A percentile compares a stretch with the other conserved stretches of the same genome.
phyloP scores from a whole-genome alignment of 2,888 invertebrate genomes.

The Drosophila diplacantha region DNA sequence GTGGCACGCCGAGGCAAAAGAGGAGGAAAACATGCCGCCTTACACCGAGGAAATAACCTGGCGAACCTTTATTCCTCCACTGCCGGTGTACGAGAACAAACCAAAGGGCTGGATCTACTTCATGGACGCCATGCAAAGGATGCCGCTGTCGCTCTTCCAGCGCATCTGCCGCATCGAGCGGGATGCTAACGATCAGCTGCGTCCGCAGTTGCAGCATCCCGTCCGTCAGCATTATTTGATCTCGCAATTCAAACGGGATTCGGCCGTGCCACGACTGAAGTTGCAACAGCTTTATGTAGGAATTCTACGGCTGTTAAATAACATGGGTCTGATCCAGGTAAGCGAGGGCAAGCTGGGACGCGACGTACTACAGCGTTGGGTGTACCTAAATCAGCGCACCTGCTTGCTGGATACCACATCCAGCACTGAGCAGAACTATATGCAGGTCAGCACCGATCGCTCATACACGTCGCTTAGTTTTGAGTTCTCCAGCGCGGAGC shows the following conservation, averaged over 20 bases:
- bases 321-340: conserved; percentile 84
- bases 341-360: conserved; percentile 80
- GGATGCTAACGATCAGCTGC: conserved; percentile 79
- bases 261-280: conserved; percentile 65
- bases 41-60: conserved; percentile 80
- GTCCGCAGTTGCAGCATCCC: conserved; percentile 82
- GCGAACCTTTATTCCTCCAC: conserved; percentile 85
- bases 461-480: conserved; percentile 81
- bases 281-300: conserved; percentile 70
- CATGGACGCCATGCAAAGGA: conserved; percentile 83
- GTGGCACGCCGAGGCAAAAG: conserved; percentile 72
- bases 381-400: conserved; percentile 83
- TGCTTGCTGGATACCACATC: conserved; percentile 83
- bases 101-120: conserved; percentile 84
- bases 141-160: conserved; percentile 85
- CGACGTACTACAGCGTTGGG: conserved; percentile 83
- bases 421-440: conserved; percentile 82
- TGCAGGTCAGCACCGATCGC: conserved; percentile 80
- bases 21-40: conserved; percentile 74
- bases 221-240: conserved; percentile 82
- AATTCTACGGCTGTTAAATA: conserved; percentile 80
- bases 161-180: conserved; percentile 81
- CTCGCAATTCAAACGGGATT: conserved; percentile 78
- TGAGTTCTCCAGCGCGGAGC: conserved; percentile 79
- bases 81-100: conserved; percentile 81